Evolutionary conservation across 2,888 invertebrate genomes (phyloP), one percentile per base, ranked within the genome.

Genomic region (Romanomermis culicivorax): DNA sequence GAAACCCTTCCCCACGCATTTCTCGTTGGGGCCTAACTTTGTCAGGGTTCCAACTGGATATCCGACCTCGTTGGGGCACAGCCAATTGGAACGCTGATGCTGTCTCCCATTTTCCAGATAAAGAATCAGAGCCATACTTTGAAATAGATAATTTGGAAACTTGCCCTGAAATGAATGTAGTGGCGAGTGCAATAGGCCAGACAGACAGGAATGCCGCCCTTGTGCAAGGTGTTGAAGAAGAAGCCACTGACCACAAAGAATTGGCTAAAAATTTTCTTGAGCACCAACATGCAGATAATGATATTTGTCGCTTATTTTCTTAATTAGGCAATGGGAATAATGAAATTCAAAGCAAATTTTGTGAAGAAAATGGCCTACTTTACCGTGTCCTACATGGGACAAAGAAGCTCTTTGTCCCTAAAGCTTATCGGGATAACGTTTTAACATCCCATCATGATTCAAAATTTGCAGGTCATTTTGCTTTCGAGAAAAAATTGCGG

Each of bases 71-170:
- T n/a, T 7, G 4, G 17, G 45, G 45, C 11, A n/a, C 17, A n/a
- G 4, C 4, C 7, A 45, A 45, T 45, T 7, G 7, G 23, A 45
- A 45, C 23, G 45, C 45, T 23, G 45, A 45, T 23, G 45, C 23
- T 45, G 11, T 45, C 11, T 45, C 45, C 17, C 23, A 23, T 47
- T 64, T 65, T 1, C 56, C 61, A 50, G 4, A 25, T n/a, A 7
- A 23, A n/a, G 23, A 11, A n/a, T 11, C 11, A 11, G 23, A 7
- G 23, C 17, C 11, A n/a, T n/a, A 11, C 23, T 11, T 7, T 11
- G 45, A 45, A n/a, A 45, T 23, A n/a, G 45, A 45, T 11, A 36
- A 36, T 36, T 36, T 36, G 17, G 11, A 36, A 17, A 36, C 36
- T 11, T 17, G 17, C 36, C 36, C 36, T 36, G 17, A 11, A 36